A percentile compares a stretch with the other conserved stretches of the same genome.
phyloP scores from a whole-genome alignment of 2,888 invertebrate genomes.

The Patella depressa region DNA sequence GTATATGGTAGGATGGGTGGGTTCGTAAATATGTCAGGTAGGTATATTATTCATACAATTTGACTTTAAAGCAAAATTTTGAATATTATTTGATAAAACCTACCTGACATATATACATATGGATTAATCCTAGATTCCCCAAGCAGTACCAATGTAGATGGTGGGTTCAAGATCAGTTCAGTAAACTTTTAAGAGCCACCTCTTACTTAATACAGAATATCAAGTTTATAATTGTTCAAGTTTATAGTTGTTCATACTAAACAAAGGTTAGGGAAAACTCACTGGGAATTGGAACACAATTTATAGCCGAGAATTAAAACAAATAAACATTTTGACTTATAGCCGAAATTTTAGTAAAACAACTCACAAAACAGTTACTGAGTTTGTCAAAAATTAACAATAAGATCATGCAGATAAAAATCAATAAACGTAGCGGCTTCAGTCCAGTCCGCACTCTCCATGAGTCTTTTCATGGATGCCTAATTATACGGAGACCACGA shows the following conservation, averaged over 20 bases:
- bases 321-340: not conserved
- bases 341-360: not conserved
- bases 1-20: not conserved
- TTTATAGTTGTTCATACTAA: not conserved
- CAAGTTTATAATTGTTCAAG: no score
- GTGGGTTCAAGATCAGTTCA: not conserved
- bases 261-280: no score
- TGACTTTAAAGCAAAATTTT: not conserved
- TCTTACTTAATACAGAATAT: no score
- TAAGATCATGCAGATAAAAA: not conserved
- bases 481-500: not conserved
- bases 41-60: constrained; percentile 1
- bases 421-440: not conserved
- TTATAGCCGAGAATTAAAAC: not conserved
- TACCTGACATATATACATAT: not conserved
- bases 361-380: not conserved
- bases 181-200: not conserved
- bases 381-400: not conserved
- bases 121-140: not conserved
- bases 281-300: not conserved
- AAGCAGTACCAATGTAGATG: not conserved
- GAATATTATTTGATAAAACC: not conserved
- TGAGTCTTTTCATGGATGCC: not conserved
- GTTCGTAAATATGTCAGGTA: not conserved
- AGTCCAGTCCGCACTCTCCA: not conserved